Evolutionary conservation across 2,113 vertebrate genomes (phyloP).

Genomic region (Australoheros scitulus): DNA sequence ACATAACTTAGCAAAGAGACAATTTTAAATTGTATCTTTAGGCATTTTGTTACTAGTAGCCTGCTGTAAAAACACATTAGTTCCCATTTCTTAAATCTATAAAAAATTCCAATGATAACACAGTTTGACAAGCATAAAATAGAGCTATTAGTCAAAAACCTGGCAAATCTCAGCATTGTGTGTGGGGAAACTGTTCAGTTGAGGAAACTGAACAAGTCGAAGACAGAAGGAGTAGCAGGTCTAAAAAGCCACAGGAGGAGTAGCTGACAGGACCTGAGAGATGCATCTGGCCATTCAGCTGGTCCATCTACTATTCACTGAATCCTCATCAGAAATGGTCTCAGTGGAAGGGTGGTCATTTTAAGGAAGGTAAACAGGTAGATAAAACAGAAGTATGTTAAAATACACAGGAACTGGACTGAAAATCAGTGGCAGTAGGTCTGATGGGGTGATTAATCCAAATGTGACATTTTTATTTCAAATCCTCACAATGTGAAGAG

Average conservation of each 20-base stretch:
- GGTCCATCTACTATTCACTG: neutral
- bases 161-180: no score
- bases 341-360: no score
- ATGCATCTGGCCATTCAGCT: neutral
- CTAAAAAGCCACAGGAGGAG: neutral
- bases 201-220: no score
- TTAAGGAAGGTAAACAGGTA: neutral
- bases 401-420: neutral
- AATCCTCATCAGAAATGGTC: no score
- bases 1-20: neutral
- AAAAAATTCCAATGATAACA: no score
- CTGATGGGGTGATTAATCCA: neutral
- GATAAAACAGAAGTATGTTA: neutral
- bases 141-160: no score
- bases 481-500: neutral
- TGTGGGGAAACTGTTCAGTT: no score
- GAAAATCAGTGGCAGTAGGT: neutral
- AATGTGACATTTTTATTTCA: neutral
- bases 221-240: no score
- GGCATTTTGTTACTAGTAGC: neutral
- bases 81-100: neutral
- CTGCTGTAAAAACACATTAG: neutral
- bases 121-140: neutral
- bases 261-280: neutral
- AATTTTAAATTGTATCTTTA: neutral